These are phyloP conservation scores for Aspiorhynchus laticeps DNA, from an alignment of 2,113 vertebrate species.

Conservation along the genomic window DNA sequence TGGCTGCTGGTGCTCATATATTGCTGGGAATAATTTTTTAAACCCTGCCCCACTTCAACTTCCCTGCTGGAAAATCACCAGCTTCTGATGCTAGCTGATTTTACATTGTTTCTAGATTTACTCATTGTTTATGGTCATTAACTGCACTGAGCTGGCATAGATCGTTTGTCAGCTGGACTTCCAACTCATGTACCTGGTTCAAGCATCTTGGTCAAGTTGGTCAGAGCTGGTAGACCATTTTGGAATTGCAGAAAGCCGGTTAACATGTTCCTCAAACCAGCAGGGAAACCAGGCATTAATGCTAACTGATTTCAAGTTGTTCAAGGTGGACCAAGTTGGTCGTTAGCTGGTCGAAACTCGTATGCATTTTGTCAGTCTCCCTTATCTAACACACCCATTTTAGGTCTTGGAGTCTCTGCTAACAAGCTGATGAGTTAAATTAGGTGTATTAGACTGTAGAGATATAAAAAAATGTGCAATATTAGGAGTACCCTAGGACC, in stretches of 20 bases:
- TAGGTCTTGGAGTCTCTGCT: not conserved
- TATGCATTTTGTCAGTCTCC: not conserved
- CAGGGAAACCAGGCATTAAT: not conserved
- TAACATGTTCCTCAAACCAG: not conserved
- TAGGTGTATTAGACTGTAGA: not conserved
- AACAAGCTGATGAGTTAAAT: not conserved
- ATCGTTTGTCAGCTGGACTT: not conserved
- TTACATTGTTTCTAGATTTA: constrained; percentile 64
- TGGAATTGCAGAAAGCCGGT: not conserved
- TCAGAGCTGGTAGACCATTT: not conserved
- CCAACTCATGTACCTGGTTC: not conserved
- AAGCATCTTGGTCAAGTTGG: not conserved
- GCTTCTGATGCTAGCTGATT: constrained; percentile 19
- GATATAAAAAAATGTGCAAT: not conserved
- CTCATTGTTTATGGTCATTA: not conserved
- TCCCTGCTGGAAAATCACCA: constrained; percentile 34
- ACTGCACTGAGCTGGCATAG: not conserved
- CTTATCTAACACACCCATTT: not conserved
- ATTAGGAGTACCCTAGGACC: not conserved
- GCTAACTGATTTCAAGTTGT: not conserved
- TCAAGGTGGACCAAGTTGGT: not conserved
- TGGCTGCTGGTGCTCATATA: constrained; percentile 65
- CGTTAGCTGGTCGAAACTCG: not conserved
- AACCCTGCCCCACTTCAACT: constrained; percentile 68
- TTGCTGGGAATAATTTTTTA: constrained; percentile 63